These are phyloP conservation scores for Scylla paramamosain DNA, from an alignment of 1,140 invertebrate species.

Conservation along the genomic window DNA sequence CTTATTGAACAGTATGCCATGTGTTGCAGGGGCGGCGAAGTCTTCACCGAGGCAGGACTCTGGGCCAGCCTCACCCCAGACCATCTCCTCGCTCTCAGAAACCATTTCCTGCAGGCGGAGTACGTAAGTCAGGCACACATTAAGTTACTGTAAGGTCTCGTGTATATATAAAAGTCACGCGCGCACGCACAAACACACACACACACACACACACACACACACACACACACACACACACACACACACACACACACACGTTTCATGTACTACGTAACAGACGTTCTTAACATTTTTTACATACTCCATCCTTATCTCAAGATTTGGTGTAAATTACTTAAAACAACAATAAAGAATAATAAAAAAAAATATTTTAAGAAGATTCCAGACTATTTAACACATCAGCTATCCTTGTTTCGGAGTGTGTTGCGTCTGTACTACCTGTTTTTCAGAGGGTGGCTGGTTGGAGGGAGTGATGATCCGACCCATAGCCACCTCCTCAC, in stretches of 20 bases:
- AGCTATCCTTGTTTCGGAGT: not conserved
- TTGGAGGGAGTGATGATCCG: not conserved
- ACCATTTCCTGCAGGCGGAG: conserved; percentile 18
- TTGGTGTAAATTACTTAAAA: too few relatives aligned
- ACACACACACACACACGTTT: conserved; percentile 38
- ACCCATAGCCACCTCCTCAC: not conserved
- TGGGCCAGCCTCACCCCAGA: conserved; percentile 45
- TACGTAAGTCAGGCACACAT: not conserved
- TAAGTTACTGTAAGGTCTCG: too few relatives aligned
- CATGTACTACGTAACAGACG: not conserved
- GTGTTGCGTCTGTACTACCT: not conserved
- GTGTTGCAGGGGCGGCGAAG: conserved; percentile 28
- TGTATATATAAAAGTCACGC: too few relatives aligned
- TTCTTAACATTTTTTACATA: not conserved
- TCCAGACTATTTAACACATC: not conserved
- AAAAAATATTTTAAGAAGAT: not conserved
- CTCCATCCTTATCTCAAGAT: too few relatives aligned
- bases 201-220: conserved; percentile 34
- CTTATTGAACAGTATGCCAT: not conserved
- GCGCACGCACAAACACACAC: not conserved
- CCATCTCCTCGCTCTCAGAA: conserved; percentile 30
- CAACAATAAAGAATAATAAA: too few relatives aligned
- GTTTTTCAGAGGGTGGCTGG: conserved; percentile 44
- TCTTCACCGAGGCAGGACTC: conserved; percentile 12
- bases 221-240: conserved; percentile 43